phyloP scores from a whole-genome alignment of 2,888 invertebrate species.

The Andrena praecox region DNA sequence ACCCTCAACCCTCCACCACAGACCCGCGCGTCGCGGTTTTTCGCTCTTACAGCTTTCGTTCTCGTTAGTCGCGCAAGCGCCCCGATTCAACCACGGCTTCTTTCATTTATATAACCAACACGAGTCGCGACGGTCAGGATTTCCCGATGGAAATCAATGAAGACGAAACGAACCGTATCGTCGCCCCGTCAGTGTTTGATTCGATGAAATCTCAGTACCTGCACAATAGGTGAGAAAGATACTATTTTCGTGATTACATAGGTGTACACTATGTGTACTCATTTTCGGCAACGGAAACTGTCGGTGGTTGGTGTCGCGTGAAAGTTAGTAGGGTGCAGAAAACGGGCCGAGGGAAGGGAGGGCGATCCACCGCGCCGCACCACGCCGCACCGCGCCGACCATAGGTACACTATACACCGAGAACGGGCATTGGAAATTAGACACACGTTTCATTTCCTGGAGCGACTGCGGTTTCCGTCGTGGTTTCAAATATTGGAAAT shows the following conservation, averaged over 20 bases:
- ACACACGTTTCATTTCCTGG: conserved; percentile 84
- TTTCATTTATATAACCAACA: conserved; percentile 1
- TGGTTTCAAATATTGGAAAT: conserved; percentile 83
- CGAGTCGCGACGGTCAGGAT: background rate
- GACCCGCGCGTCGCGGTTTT: conserved; percentile 10
- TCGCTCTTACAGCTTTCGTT: conserved; percentile 5
- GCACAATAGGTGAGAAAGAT: background rate
- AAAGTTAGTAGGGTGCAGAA: conserved; percentile 25
- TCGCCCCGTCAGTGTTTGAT: background rate
- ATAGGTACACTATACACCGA: conserved; percentile 32
- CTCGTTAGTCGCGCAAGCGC: conserved; percentile 1
- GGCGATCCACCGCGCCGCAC: conserved; percentile 30
- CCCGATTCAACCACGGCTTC: background rate
- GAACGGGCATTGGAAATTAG: conserved; percentile 81
- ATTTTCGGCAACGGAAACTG: background rate
- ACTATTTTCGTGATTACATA: too few species aligned
- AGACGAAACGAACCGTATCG: background rate
- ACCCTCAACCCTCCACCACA: conserved; percentile 10
- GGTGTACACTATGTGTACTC: background rate
- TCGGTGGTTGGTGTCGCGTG: background rate
- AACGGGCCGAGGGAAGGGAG: conserved; percentile 24
- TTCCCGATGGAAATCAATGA: conserved; percentile 1
- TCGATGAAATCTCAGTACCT: background rate
- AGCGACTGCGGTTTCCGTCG: conserved; percentile 82
- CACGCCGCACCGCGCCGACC: too few species aligned